A percentile compares a stretch with the other conserved stretches of the same genome.
Evolutionary conservation across 2,888 invertebrate species (phyloP).

Genomic region (Prenolepis imparis): DNA sequence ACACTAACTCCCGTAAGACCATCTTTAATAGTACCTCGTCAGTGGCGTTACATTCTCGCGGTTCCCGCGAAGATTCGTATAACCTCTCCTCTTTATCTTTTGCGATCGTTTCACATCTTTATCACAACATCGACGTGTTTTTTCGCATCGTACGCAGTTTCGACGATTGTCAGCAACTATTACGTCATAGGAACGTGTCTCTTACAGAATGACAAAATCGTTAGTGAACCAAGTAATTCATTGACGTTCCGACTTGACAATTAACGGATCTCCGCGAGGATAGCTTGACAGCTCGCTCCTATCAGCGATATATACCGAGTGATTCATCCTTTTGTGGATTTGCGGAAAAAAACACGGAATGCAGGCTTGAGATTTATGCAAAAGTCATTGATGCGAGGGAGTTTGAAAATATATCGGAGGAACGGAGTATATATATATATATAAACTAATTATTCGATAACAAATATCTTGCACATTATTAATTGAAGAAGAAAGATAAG

Average conservation of each 20-base stretch:
- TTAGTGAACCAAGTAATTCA: background rate
- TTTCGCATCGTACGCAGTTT: background rate
- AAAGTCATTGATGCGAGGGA: constrained; percentile 41
- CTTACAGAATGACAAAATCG: constrained; percentile 19
- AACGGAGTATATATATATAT: no score
- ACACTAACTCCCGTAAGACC: no score
- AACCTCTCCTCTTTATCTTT: constrained; percentile 67
- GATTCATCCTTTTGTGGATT: constrained; percentile 31
- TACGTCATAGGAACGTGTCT: background rate
- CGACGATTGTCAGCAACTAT: background rate
- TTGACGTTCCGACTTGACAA: background rate
- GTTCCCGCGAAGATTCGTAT: constrained; percentile 74
- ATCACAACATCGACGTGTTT: background rate
- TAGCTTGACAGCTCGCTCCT: constrained; percentile 53
- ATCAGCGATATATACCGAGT: constrained; percentile 28
- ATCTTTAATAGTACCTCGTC: no score
- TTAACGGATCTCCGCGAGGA: background rate
- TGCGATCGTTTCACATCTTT: constrained; percentile 52
- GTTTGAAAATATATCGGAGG: background rate
- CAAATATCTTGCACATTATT: background rate
- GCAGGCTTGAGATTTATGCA: constrained; percentile 23
- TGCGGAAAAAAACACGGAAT: constrained; percentile 38
- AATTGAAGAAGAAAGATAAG: background rate
- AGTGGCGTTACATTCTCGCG: constrained; percentile 46
- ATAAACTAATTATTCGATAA: constrained; percentile 16